Evolutionary conservation across 2,888 invertebrate species (phyloP), one percentile per base, ranked within the genome.

Genomic region (Phaonia tiefii): DNA sequence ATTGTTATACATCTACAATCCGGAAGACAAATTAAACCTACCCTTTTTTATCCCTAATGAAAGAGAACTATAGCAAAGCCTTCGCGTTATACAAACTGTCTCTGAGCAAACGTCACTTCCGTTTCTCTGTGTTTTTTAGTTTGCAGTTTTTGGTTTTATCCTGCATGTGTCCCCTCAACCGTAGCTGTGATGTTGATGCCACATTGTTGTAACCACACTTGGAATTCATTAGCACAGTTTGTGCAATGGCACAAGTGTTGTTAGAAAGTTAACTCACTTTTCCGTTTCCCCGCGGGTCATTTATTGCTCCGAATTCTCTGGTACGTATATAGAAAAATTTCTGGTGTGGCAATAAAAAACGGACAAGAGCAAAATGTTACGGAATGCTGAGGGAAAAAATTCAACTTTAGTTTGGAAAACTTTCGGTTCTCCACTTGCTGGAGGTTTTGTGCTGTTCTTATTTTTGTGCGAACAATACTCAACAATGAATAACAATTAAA

Each of bases 401-500:
- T 67, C 25, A 31, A 75, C 67, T 17, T 20, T 2, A 49, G 49
- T 49, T 46, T 46, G n/a, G 46, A 46, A 3, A 49, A 49, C 49
- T 49, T 49, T 49, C 20, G 17, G 15, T n/a, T 49, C 66, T 60
- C 46, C 11, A 67, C 15, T 65, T 54, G 26, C 42, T 75, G 58
- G 37, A n/a, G 54, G 17, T 70, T 17, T 58, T 25, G 39, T 56
- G 37, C 1, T 4, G 20, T 7, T 7, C 8, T 7, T 1, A 13
- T 31, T 11, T 51, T 42, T 17, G 31, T 8, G 39, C 2, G 20
- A 58, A 75, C 46, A 69, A 31, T 31, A 46, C 42, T 44, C 69
- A 80, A 80, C 80, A 80, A 80, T 76, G 75, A 80, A 80, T 80
- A 49, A 72, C 80, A 80, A 80, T 80, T 80, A 75, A 76, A 79